Evolutionary conservation across 1,140 invertebrate genomes (phyloP).

Genomic region (Rhagoletis pomonella): DNA sequence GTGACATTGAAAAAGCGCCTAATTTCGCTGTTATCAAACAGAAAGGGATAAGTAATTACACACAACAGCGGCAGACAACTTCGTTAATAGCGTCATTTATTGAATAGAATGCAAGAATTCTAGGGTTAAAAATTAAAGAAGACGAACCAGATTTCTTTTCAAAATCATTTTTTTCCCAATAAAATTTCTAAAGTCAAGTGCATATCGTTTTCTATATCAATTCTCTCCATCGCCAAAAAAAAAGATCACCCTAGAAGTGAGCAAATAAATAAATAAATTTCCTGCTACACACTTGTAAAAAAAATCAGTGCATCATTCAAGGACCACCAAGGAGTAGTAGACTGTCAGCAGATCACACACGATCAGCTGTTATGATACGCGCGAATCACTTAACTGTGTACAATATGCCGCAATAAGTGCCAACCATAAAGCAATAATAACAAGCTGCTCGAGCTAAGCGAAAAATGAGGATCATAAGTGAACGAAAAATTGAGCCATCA

Average conservation of each 20-base stretch:
- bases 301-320: slow-evolving; percentile 29
- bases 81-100: too few relatives aligned
- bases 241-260: neutral
- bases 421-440: neutral
- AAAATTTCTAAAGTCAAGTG: too few relatives aligned
- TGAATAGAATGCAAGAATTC: too few relatives aligned
- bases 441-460: neutral
- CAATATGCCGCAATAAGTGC: neutral
- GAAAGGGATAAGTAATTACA: too few relatives aligned
- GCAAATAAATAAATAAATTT: neutral
- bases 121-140: too few relatives aligned
- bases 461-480: neutral
- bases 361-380: slow-evolving; percentile 42
- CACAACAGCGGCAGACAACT: neutral
- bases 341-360: neutral
- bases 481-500: slow-evolving; percentile 24
- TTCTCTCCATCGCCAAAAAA: neutral
- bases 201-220: too few relatives aligned
- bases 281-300: neutral
- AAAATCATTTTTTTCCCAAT: too few relatives aligned
- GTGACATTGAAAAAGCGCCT: slow-evolving; percentile 30
- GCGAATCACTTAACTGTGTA: slow-evolving; percentile 28
- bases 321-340: neutral
- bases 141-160: too few relatives aligned
- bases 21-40: neutral